Conservation (phyloP, 2,113 vertebrate genomes). For the Coreoperca whiteheadi region DNA sequence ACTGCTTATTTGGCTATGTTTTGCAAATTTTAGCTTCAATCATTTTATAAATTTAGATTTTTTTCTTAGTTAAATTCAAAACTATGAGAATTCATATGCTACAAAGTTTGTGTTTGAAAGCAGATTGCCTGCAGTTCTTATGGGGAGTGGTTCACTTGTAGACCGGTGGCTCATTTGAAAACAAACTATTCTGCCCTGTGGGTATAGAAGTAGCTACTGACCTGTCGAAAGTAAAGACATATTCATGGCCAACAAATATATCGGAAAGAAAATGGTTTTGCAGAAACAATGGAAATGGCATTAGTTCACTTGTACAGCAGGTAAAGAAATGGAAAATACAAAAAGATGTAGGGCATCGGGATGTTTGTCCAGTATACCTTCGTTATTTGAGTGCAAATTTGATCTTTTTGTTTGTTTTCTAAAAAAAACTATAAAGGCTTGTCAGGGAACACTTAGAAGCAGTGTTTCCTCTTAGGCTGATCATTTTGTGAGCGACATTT, state of each 20-base stretch:
- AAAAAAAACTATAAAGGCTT: neutral
- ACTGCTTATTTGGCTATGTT: neutral
- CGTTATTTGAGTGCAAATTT: neutral
- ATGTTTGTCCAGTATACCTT: neutral
- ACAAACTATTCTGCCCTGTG: neutral
- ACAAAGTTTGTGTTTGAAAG: neutral
- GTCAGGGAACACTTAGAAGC: neutral
- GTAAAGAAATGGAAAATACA: neutral
- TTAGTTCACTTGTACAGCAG: neutral
- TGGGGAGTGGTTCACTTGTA: neutral
- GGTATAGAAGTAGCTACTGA: neutral
- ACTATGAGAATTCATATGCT: neutral
- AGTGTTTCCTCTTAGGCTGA: neutral
- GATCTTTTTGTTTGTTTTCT: neutral
- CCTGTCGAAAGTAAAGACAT: neutral
- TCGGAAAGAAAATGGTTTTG: neutral
- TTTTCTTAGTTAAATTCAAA: neutral
- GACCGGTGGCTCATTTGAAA: neutral
- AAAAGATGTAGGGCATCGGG: neutral
- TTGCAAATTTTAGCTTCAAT: constrained; percentile 8
- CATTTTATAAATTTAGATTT: neutral
- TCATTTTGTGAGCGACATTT: constrained; percentile 9
- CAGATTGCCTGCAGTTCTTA: constrained; percentile 6
- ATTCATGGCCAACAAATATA: neutral
- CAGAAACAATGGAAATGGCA: neutral